These are phyloP conservation scores for Cynopterus brachyotis DNA, from an alignment of 2,113 vertebrate species.

Conservation along the genomic window DNA sequence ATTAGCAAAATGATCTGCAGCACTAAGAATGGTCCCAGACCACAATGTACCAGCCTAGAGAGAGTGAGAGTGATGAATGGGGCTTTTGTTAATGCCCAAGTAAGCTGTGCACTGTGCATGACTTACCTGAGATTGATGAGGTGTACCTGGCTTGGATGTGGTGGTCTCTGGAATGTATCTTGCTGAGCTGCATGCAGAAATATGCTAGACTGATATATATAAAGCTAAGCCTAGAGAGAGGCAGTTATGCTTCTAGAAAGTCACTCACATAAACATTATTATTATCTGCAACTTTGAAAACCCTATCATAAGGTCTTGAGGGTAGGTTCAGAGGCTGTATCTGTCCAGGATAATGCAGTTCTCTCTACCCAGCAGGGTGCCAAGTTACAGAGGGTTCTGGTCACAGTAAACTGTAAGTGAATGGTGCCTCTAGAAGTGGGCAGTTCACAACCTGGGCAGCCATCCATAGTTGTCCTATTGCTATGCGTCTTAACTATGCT, in stretches of 20 bases:
- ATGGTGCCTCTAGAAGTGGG: background rate
- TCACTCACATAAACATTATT: background rate
- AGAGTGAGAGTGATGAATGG: background rate
- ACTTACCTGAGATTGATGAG: background rate
- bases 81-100: background rate
- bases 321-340: background rate
- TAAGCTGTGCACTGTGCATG: background rate
- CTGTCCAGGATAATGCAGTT: background rate
- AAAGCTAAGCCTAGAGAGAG: background rate
- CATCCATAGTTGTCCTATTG: background rate
- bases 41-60: background rate
- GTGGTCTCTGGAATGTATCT: background rate
- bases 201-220: background rate
- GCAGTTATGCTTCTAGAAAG: background rate
- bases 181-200: background rate
- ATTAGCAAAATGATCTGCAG: background rate
- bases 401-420: background rate
- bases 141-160: background rate
- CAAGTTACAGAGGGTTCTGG: background rate
- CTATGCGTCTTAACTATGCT: background rate
- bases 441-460: background rate
- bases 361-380: background rate
- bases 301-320: background rate
- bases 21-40: background rate
- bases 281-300: background rate